phyloP scores from a whole-genome alignment of 2,888 invertebrate genomes.

The Trachelus stipa region DNA sequence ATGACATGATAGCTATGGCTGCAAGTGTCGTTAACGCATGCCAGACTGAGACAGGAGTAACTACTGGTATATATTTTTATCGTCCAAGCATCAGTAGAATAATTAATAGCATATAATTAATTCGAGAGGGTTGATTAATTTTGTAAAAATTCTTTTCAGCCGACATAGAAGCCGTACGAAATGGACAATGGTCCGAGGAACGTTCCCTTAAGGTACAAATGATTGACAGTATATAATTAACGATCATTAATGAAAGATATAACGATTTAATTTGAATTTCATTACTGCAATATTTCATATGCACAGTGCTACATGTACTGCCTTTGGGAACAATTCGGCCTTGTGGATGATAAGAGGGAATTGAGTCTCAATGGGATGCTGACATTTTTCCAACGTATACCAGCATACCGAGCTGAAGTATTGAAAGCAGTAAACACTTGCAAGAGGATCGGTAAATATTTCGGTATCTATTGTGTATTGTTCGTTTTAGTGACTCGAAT shows the following conservation, averaged over 20 bases:
- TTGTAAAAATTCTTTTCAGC: slow-evolving; percentile 35
- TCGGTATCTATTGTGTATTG: slow-evolving; percentile 46
- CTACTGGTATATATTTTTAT: slow-evolving; percentile 44
- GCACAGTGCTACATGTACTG: slow-evolving; percentile 64
- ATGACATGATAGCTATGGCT: slow-evolving; percentile 58
- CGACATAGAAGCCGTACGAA: slow-evolving; percentile 60
- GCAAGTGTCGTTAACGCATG: slow-evolving; percentile 60
- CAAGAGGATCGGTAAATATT: slow-evolving; percentile 59
- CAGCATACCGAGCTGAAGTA: slow-evolving; percentile 59
- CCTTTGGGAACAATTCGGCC: slow-evolving; percentile 61
- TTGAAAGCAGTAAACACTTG: slow-evolving; percentile 54
- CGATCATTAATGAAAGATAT: neutral
- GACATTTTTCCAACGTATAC: slow-evolving; percentile 60
- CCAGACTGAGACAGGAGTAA: slow-evolving; percentile 57
- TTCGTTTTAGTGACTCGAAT: slow-evolving; percentile 25
- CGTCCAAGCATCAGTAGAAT: neutral
- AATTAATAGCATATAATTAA: neutral
- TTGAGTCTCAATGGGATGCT: slow-evolving; percentile 58
- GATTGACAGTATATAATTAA: slow-evolving; percentile 1
- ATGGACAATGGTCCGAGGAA: slow-evolving; percentile 57
- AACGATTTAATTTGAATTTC: neutral
- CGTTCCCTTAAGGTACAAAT: slow-evolving; percentile 54
- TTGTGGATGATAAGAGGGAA: slow-evolving; percentile 60
- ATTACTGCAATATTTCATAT: neutral
- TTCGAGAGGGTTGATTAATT: neutral